A percentile compares a stretch with the other conserved stretches of the same genome.
These are phyloP conservation scores for Tachina grossa DNA, from an alignment of 2,888 invertebrate species.

Conservation along the genomic window DNA sequence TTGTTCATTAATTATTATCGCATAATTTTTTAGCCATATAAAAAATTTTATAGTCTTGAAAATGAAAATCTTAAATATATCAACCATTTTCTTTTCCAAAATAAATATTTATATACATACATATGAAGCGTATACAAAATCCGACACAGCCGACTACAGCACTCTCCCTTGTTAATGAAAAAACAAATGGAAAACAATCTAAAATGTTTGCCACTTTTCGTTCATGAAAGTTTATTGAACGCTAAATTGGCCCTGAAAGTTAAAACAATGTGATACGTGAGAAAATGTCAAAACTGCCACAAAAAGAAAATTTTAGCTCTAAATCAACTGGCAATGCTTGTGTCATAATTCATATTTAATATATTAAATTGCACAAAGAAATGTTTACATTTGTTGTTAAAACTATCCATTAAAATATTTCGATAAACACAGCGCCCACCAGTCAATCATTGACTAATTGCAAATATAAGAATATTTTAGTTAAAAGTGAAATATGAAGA, in stretches of 20 bases:
- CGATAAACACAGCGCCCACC: too few species aligned
- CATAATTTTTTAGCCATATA: too few species aligned
- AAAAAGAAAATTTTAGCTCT: not conserved
- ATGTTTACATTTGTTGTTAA: not conserved
- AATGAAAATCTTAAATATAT: too few species aligned
- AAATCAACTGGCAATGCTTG: not conserved
- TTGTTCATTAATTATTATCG: too few species aligned
- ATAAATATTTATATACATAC: too few species aligned
- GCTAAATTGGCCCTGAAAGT: slow-evolving; percentile 37
- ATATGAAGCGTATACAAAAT: not conserved
- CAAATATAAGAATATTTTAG: not conserved
- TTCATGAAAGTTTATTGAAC: not conserved
- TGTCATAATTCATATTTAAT: too few species aligned
- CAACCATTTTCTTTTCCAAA: too few species aligned
- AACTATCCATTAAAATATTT: not conserved
- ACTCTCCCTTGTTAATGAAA: too few species aligned
- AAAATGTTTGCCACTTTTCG: not conserved
- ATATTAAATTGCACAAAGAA: not conserved
- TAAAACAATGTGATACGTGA: not conserved
- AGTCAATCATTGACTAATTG: too few species aligned
- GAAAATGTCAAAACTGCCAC: not conserved
- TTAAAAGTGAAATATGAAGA: not conserved
- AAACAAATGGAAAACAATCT: not conserved
- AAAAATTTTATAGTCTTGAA: too few species aligned
- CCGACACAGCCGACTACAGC: not conserved